Conservation (phyloP, 2,113 vertebrate genomes). For the Ailurus styani region DNA sequence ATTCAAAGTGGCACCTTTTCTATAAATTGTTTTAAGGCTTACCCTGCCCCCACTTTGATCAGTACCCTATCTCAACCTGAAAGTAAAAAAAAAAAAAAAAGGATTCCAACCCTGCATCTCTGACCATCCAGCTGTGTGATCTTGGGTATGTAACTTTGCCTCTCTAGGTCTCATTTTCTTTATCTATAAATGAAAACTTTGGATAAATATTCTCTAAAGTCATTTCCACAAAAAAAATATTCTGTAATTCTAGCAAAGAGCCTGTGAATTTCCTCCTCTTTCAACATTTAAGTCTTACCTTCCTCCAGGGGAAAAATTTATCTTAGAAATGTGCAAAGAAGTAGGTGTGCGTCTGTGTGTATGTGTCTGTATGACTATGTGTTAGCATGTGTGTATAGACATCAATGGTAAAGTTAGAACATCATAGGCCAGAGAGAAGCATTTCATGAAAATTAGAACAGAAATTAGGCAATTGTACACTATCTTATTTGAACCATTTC, state of each 20-base stretch:
- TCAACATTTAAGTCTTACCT: neutral
- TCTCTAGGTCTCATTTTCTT: neutral
- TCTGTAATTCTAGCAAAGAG: neutral
- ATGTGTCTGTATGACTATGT: neutral
- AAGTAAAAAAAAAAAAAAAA: neutral
- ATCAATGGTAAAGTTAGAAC: neutral
- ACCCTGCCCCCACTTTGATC: neutral
- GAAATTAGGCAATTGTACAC: neutral
- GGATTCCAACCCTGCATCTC: neutral
- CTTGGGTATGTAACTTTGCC: neutral
- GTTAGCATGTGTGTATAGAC: neutral
- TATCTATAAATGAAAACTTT: conserved; percentile 28
- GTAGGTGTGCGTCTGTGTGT: neutral
- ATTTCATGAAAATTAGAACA: conserved; percentile 25
- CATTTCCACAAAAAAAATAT: neutral
- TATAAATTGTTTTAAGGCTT: neutral
- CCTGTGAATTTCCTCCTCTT: neutral
- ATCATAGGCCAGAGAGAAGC: neutral
- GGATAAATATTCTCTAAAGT: neutral
- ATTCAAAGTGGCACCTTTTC: neutral
- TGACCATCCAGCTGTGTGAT: neutral
- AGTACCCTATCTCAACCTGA: neutral
- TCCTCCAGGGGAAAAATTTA: neutral
- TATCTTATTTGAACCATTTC: neutral
- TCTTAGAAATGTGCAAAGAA: conserved; percentile 2